Evolutionary conservation across 2,797 vertebrate genomes (phyloP).

Genomic region (Cirrhinus mrigala): DNA sequence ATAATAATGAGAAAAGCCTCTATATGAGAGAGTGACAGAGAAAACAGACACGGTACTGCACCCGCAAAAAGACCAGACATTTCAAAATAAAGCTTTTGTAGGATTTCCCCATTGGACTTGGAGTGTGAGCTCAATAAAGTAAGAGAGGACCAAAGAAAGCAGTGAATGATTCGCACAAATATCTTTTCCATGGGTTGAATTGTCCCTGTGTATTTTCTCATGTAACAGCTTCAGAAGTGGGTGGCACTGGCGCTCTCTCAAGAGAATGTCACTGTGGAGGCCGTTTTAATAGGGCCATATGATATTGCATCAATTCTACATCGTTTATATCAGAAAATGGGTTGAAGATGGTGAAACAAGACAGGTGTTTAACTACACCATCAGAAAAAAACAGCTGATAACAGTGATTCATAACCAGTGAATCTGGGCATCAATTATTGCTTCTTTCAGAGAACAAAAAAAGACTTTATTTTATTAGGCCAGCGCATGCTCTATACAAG

Average conservation of each 20-base stretch:
- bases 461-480: neutral
- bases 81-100: neutral
- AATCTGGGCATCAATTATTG: neutral
- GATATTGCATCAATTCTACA: neutral
- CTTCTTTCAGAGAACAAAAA: neutral
- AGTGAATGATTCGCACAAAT: neutral
- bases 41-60: neutral
- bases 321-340: neutral
- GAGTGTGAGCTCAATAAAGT: neutral
- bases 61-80: neutral
- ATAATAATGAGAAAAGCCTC: neutral
- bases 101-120: neutral
- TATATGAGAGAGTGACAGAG: neutral
- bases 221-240: conserved; percentile 13
- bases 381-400: neutral
- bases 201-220: neutral
- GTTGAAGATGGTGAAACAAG: conserved; percentile 8
- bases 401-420: neutral
- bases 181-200: neutral
- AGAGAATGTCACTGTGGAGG: conserved; percentile 1
- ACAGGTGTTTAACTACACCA: neutral
- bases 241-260: neutral
- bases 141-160: neutral
- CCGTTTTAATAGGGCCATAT: neutral
- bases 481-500: neutral